phyloP scores from a whole-genome alignment of 2,888 invertebrate species.

The Ophioninae sp. region DNA sequence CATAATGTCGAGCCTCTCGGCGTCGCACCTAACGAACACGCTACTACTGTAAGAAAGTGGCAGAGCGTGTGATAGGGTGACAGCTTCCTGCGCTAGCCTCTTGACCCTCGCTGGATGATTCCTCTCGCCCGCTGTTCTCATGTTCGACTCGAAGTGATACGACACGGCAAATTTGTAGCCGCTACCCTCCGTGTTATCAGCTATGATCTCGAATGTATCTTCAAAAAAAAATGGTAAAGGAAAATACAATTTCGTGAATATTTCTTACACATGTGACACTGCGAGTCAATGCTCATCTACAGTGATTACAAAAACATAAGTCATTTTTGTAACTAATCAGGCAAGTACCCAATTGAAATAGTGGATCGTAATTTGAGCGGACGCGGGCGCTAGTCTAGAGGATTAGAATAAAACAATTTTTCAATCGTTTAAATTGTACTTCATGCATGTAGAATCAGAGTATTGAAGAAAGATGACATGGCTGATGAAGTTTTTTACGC shows the following conservation, averaged over 20 bases:
- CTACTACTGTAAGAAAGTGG: slow-evolving; percentile 96
- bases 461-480: neutral
- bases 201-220: slow-evolving; percentile 96
- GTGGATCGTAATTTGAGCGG: neutral
- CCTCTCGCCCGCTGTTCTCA: slow-evolving; percentile 92
- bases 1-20: slow-evolving; percentile 97
- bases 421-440: neutral
- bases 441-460: neutral
- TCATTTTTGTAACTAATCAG: neutral
- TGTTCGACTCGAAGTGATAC: slow-evolving; percentile 94
- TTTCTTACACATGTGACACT: neutral
- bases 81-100: slow-evolving; percentile 96
- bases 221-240: slow-evolving; percentile 64
- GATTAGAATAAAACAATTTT: neutral
- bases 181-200: slow-evolving; percentile 88
- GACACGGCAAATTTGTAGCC: slow-evolving; percentile 91
- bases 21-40: slow-evolving; percentile 97
- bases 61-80: slow-evolving; percentile 94
- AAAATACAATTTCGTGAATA: neutral
- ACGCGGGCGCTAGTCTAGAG: neutral
- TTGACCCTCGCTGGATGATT: slow-evolving; percentile 94
- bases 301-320: neutral
- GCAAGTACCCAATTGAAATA: neutral
- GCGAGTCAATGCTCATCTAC: neutral
- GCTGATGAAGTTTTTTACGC: too few species aligned